phyloP scores from a whole-genome alignment of 2,888 invertebrate species.

The Sinohyriopsis cumingii region DNA sequence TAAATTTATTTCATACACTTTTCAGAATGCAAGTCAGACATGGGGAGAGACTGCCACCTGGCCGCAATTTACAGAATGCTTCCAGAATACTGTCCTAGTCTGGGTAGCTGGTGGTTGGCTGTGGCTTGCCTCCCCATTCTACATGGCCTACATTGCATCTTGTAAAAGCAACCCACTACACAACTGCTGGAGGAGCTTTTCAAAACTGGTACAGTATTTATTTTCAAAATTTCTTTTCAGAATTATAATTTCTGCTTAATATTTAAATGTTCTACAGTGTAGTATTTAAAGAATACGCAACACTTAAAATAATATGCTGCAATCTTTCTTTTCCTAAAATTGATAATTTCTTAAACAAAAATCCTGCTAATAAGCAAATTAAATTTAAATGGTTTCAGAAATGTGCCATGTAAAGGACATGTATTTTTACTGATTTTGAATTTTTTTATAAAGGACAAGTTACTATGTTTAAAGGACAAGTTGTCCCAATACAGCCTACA shows the following conservation, averaged over 20 bases:
- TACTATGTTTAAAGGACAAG: too few relatives aligned
- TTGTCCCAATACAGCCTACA: too few relatives aligned
- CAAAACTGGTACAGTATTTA: constrained; percentile 32
- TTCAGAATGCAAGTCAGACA: constrained; percentile 44
- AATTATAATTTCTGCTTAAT: not conserved
- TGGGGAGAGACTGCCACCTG: constrained; percentile 43
- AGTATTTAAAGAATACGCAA: too few relatives aligned
- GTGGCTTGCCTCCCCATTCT: constrained; percentile 82
- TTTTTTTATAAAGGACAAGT: too few relatives aligned
- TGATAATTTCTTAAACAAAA: too few relatives aligned
- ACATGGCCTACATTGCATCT: constrained; percentile 38
- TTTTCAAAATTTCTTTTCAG: not conserved
- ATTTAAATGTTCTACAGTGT: not conserved
- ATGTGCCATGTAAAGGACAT: too few relatives aligned
- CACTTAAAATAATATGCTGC: too few relatives aligned
- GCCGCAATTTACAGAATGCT: constrained; percentile 89
- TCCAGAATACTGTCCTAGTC: constrained; percentile 89
- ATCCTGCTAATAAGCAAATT: too few relatives aligned
- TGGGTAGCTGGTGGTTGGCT: constrained; percentile 91
- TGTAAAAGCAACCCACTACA: constrained; percentile 11
- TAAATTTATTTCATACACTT: not conserved
- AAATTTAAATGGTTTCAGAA: too few relatives aligned
- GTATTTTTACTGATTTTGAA: too few relatives aligned
- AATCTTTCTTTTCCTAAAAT: too few relatives aligned
- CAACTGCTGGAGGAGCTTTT: constrained; percentile 22